Conservation (phyloP, 2,888 invertebrate genomes). For the Acheta domesticus region DNA sequence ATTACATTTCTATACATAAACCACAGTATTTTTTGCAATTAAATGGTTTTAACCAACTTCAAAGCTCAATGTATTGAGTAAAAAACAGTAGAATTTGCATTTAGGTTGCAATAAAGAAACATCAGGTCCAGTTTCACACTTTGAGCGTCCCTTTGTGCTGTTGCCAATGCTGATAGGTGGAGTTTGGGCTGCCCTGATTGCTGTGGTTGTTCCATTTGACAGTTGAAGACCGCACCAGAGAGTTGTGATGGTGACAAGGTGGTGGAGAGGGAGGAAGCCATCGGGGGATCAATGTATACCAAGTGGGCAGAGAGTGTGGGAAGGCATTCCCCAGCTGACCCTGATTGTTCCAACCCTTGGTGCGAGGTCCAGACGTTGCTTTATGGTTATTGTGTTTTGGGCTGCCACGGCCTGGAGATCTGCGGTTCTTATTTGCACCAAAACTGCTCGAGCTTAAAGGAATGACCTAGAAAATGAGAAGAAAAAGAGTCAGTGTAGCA, state of each 20-base stretch:
- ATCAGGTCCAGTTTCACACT: conserved; percentile 3
- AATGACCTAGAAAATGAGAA: conserved; percentile 28
- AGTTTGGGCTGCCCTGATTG: not conserved
- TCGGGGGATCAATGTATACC: conserved; percentile 35
- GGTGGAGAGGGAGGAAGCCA: conserved; percentile 33
- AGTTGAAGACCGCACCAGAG: conserved; percentile 30
- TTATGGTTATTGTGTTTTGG: conserved; percentile 28
- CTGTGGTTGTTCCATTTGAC: not conserved
- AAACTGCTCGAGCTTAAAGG: conserved; percentile 32
- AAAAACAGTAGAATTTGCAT: not conserved
- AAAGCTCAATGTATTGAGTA: conserved; percentile 6
- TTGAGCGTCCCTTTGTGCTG: conserved; percentile 19
- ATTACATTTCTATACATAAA: not conserved
- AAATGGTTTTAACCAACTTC: not conserved
- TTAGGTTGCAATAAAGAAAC: not conserved
- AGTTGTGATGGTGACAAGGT: conserved; percentile 33
- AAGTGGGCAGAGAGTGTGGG: conserved; percentile 30
- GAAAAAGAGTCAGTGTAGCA: too few species aligned
- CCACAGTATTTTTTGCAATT: not conserved
- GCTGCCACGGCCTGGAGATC: conserved; percentile 24
- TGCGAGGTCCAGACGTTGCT: conserved; percentile 3
- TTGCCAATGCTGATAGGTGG: not conserved
- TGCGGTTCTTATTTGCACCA: conserved; percentile 22
- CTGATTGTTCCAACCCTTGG: conserved; percentile 30
- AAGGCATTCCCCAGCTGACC: conserved; percentile 22